phyloP scores from a whole-genome alignment of 2,797 vertebrate genomes.

The Lycodopsis pacificus region DNA sequence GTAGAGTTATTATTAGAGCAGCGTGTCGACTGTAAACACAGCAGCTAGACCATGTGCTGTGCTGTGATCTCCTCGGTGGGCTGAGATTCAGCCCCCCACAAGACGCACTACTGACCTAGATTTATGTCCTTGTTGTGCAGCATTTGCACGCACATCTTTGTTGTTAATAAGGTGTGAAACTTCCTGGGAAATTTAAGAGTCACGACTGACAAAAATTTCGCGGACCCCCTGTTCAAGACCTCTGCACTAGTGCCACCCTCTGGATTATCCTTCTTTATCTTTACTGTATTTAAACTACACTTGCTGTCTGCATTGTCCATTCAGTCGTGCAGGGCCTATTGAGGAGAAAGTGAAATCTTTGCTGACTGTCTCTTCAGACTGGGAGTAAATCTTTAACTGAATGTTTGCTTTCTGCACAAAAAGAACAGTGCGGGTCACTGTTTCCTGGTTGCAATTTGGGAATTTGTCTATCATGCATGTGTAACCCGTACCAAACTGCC shows the following conservation, averaged over 20 bases:
- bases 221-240: too few species aligned
- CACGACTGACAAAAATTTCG: background rate
- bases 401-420: slow-evolving; percentile 45
- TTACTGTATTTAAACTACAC: background rate
- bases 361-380: background rate
- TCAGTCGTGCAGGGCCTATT: background rate
- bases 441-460: background rate
- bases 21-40: too few species aligned
- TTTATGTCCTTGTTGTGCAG: background rate
- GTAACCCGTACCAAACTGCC: background rate
- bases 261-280: background rate
- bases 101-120: background rate
- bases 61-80: too few species aligned
- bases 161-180: background rate
- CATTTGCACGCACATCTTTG: background rate
- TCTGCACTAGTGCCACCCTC: background rate
- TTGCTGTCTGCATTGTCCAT: background rate
- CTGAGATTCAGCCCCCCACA: too few species aligned
- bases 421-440: background rate
- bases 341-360: slow-evolving; percentile 21
- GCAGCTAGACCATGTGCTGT: too few species aligned
- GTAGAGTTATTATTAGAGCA: too few species aligned
- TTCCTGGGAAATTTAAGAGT: slow-evolving; percentile 2
- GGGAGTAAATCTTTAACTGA: slow-evolving; percentile 62
- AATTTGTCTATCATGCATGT: background rate